phyloP scores from a whole-genome alignment of 2,113 vertebrate genomes.

The Salvator merianae region DNA sequence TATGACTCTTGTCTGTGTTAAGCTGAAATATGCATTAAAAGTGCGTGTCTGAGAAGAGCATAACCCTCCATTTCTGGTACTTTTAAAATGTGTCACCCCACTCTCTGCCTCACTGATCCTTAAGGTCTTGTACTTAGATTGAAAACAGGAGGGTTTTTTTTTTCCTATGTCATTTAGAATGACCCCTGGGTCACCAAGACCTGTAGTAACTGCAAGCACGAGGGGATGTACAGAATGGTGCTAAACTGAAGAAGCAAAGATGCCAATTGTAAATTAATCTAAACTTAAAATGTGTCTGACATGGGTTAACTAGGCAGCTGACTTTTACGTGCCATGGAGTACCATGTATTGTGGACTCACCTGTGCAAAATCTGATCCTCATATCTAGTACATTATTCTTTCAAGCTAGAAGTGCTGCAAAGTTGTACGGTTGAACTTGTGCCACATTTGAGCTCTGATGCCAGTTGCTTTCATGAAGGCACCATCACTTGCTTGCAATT shows the following conservation, averaged over 20 bases:
- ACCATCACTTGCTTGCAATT: too few relatives aligned
- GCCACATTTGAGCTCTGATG: not conserved
- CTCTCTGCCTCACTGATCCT: constrained; percentile 49
- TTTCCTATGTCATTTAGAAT: constrained; percentile 28
- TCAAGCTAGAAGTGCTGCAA: constrained; percentile 16
- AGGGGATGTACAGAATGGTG: constrained; percentile 13
- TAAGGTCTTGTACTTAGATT: constrained; percentile 43
- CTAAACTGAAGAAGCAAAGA: constrained; percentile 28
- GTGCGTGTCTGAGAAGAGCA: constrained; percentile 61
- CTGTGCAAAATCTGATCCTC: not conserved
- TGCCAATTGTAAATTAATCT: constrained; percentile 17
- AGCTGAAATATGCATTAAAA: constrained; percentile 57
- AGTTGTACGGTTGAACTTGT: not conserved
- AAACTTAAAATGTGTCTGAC: not conserved
- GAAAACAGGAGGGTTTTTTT: constrained; percentile 52
- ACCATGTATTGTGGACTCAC: constrained; percentile 20
- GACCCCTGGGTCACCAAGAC: not conserved
- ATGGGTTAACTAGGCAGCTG: constrained; percentile 19
- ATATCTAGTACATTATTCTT: constrained; percentile 36
- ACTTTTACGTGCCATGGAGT: not conserved
- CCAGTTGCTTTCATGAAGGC: not conserved
- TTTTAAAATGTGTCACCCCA: constrained; percentile 44
- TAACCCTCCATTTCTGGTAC: constrained; percentile 42
- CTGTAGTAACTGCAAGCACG: not conserved
- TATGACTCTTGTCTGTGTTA: constrained; percentile 59